Evolutionary conservation across 1,140 invertebrate genomes (phyloP).

Genomic region (Drosophila trapezifrons): DNA sequence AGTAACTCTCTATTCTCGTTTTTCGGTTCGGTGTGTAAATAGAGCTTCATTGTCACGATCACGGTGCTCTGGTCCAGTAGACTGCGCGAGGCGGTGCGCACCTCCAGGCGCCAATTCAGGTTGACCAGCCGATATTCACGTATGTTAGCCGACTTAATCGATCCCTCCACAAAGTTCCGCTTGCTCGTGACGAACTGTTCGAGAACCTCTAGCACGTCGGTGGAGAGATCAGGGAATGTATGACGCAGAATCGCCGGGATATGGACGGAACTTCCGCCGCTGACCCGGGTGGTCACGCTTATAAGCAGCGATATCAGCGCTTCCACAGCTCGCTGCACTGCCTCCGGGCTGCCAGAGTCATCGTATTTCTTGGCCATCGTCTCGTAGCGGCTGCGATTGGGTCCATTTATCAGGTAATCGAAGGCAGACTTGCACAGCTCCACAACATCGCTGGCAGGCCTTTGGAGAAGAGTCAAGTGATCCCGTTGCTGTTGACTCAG

Average conservation of each 20-base stretch:
- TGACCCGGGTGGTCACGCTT: slow-evolving; percentile 63
- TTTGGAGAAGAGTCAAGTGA: slow-evolving; percentile 59
- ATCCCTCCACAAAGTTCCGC: slow-evolving; percentile 74
- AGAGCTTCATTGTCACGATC: slow-evolving; percentile 73
- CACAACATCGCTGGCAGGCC: slow-evolving; percentile 62
- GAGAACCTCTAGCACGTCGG: slow-evolving; percentile 64
- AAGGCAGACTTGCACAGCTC: slow-evolving; percentile 78
- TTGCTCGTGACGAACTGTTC: slow-evolving; percentile 78
- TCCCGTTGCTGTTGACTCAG: slow-evolving; percentile 64
- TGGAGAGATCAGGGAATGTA: slow-evolving; percentile 54
- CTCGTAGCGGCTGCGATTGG: slow-evolving; percentile 64
- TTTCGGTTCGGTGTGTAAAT: slow-evolving; percentile 77
- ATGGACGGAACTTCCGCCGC: slow-evolving; percentile 20
- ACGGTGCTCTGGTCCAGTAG: slow-evolving; percentile 65
- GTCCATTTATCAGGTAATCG: slow-evolving; percentile 73
- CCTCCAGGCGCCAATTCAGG: slow-evolving; percentile 78
- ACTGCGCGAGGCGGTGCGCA: slow-evolving; percentile 67
- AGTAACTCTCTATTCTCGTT: slow-evolving; percentile 77
- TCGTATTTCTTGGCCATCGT: slow-evolving; percentile 60
- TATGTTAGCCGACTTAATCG: slow-evolving; percentile 80
- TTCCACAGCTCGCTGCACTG: slow-evolving; percentile 65
- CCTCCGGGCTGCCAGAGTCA: slow-evolving; percentile 12
- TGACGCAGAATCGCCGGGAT: slow-evolving; percentile 38
- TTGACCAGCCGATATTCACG: slow-evolving; percentile 74
- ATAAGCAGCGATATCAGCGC: slow-evolving; percentile 75